Base-by-base conservation (phyloP, 2,888 invertebrate species). In the Macrosoma leucophasiata region DNA sequence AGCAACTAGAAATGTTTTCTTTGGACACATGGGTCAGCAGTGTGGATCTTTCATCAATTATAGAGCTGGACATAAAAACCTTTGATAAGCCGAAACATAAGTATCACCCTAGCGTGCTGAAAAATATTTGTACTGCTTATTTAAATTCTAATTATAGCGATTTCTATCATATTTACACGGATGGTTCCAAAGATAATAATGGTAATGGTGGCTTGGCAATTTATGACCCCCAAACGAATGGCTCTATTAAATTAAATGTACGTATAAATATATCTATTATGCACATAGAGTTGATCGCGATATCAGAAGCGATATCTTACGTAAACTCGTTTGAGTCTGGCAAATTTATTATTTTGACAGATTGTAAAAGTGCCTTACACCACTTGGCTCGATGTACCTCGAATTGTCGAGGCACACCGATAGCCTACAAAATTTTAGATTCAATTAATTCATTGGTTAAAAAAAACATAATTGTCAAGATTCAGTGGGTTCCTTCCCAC, bases 301-400 rank as follows among this genome's bases (percentile, higher is more conserved):
- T 35, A 20, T 14, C 21, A 1, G 36, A 27, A 24, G 36, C 36
- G 5, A 12, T 36, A 4, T 14, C 24, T 9, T 36, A 36, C 21
- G 7, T 10, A 6, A 8, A 14, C 1, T 26, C 26, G 1, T 9
- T 22, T 1, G 21, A 26, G 11, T 7, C 7, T 1, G 8, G n/a
- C 15, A 23, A 25, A 6, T 15, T 21, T 17, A 26, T 30, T 2
- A 28, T 36, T 10, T 23, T 36, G 9, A 19, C 32, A 1, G 37
- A 37, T 13, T 37, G 21, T 3, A 29, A 32, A 14, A 32, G 37
- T 15, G 15, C 37, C 8, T 20, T 37, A 12, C 14, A 25, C 9
- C 36, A 36, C 18, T 4, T 36, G 29, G 27, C 22, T 26, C 29
- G 26, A 11, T 24, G 23, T 13, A 22, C 35, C 26, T 36, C 23